Evolutionary conservation across 2,888 invertebrate genomes (phyloP), one percentile per base, ranked within the genome.

Genomic region (Mactromeris polynyma): DNA sequence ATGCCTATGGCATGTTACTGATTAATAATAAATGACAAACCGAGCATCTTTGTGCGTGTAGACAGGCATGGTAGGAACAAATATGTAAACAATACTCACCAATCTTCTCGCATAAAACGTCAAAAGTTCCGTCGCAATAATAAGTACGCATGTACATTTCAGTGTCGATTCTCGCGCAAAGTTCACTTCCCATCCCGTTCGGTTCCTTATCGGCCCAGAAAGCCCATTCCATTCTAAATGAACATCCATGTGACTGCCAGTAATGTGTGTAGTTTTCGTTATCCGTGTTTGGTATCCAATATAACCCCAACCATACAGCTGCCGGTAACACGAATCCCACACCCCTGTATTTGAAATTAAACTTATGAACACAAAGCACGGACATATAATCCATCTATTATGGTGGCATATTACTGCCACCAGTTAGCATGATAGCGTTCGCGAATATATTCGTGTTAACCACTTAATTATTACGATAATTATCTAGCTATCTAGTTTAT

Each of bases 261-360:
- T 40, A 40, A 19, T 77, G 77, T 26, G 42, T 83, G 40, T 77
- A 83, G 21, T 42, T 77, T 46, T 77, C 83, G 17, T 19, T 7
- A 4, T n/a, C 77, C 26, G 19, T 33, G 19, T 26, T 54, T 21
- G 54, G 33, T 26, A 69, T 14, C 73, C 79, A 73, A 79, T 31
- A 83, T 31, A 42, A 19, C 21, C 83, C 80, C 2, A 87, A 80
- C 87, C 87, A 87, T n/a, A 87, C 58, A 36, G 83, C 87, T 2
- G 42, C n/a, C 14, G 87, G 87, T 33, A 83, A 36, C 3, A 26
- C 46, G 26, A 80, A 81, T 6, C 69, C 54, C 2, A n/a, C 46
- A 26, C 81, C 81, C 33, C 86, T 86, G 38, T 33, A 58, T 33
- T 33, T 19, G 6, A 9, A 6, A 14, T 42, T 42, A 42, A 6